Conservation (phyloP, 2,113 vertebrate species). For the Buteo buteo region DNA sequence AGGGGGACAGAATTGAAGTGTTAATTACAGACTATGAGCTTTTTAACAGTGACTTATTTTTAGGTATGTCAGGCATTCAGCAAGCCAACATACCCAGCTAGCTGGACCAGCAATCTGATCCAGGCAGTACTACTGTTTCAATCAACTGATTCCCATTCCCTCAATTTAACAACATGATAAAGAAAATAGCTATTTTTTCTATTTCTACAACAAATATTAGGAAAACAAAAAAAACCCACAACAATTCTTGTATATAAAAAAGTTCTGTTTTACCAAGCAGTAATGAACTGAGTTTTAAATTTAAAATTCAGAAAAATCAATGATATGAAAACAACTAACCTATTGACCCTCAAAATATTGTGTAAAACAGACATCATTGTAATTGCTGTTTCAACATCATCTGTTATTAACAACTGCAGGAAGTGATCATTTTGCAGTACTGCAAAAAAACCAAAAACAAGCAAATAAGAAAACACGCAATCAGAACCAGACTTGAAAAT, state of each 20-base stretch:
- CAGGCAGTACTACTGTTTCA: not conserved
- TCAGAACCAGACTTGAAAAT: slow-evolving; percentile 3
- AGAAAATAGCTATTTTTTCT: not conserved
- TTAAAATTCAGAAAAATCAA: not conserved
- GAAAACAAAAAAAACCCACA: fast-evolving
- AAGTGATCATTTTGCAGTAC: slow-evolving; percentile 86
- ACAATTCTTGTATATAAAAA: not conserved
- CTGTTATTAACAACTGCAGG: slow-evolving; percentile 82
- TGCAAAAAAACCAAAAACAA: slow-evolving; percentile 51
- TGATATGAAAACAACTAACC: slow-evolving; percentile 70
- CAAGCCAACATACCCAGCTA: not conserved
- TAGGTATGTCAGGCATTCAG: not conserved
- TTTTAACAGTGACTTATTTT: not conserved
- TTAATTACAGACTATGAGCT: not conserved
- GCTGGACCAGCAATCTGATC: not conserved
- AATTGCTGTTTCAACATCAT: slow-evolving; percentile 77
- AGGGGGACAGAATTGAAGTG: not conserved
- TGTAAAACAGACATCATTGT: slow-evolving; percentile 81
- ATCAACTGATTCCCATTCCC: not conserved
- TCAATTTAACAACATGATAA: not conserved
- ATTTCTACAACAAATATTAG: not conserved
- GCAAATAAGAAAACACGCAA: slow-evolving; percentile 22
- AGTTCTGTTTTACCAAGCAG: not conserved
- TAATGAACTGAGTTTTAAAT: not conserved
- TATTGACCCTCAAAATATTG: slow-evolving; percentile 77